Conservation (phyloP, 1,140 invertebrate genomes). For the Dendroctonus valens region DNA sequence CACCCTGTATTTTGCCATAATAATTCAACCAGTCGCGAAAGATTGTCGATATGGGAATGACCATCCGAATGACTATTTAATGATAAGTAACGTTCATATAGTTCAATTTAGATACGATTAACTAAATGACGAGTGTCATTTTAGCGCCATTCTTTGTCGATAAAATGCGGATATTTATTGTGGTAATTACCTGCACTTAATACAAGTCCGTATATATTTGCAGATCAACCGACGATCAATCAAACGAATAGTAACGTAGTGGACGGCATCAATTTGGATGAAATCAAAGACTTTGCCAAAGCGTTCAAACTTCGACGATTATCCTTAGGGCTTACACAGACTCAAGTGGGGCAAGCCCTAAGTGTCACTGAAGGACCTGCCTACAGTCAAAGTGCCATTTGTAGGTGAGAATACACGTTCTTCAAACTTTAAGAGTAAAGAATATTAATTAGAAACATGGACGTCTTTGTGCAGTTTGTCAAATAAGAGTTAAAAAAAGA, state of each 20-base stretch:
- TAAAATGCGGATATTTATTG: constrained; percentile 35
- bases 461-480: no score
- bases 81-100: no score
- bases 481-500: background rate
- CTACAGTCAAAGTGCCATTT: constrained; percentile 98
- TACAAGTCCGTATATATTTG: constrained; percentile 36
- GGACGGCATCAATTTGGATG: constrained; percentile 94
- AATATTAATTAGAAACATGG: background rate
- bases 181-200: constrained; percentile 35
- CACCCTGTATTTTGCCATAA: no score
- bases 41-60: no score
- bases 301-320: constrained; percentile 92
- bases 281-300: constrained; percentile 98
- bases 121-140: constrained; percentile 49
- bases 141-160: constrained; percentile 46
- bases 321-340: constrained; percentile 92
- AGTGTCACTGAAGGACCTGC: constrained; percentile 95
- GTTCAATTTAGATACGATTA: constrained; percentile 49
- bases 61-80: no score
- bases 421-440: no score
- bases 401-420: constrained; percentile 70
- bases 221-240: constrained; percentile 88
- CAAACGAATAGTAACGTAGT: constrained; percentile 92
- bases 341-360: constrained; percentile 92
- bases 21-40: no score